These are phyloP conservation scores for Pampusana beccarii DNA, from an alignment of 2,113 vertebrate genomes.

Conservation along the genomic window DNA sequence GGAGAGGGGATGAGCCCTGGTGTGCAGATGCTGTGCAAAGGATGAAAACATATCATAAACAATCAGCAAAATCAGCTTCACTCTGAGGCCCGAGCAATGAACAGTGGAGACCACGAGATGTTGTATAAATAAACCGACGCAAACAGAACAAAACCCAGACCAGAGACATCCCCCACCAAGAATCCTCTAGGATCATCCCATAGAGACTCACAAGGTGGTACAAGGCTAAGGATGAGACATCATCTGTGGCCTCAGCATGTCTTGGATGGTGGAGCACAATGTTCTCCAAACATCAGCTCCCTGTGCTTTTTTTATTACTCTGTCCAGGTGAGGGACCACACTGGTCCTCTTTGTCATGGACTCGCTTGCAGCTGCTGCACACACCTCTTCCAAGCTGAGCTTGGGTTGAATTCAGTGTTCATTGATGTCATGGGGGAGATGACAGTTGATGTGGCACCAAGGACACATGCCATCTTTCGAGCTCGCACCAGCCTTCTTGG, in stretches of 20 bases:
- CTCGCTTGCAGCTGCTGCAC: background rate
- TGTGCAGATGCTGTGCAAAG: too few relatives aligned
- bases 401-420: background rate
- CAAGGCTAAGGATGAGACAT: background rate
- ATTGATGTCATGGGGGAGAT: background rate
- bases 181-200: background rate
- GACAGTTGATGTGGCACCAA: background rate
- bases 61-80: too few relatives aligned
- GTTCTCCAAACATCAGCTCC: background rate
- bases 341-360: background rate
- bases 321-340: background rate
- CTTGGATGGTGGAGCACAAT: background rate
- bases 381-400: background rate
- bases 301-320: background rate
- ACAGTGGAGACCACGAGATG: too few relatives aligned
- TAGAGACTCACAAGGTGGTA: background rate
- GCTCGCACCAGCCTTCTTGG: background rate
- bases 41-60: too few relatives aligned
- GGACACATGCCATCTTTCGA: background rate
- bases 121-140: too few relatives aligned
- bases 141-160: background rate
- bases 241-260: background rate
- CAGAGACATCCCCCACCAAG: background rate
- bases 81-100: too few relatives aligned
- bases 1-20: too few relatives aligned